phyloP scores from a whole-genome alignment of 1,140 invertebrate genomes.

The Temnothorax curvispinosus region DNA sequence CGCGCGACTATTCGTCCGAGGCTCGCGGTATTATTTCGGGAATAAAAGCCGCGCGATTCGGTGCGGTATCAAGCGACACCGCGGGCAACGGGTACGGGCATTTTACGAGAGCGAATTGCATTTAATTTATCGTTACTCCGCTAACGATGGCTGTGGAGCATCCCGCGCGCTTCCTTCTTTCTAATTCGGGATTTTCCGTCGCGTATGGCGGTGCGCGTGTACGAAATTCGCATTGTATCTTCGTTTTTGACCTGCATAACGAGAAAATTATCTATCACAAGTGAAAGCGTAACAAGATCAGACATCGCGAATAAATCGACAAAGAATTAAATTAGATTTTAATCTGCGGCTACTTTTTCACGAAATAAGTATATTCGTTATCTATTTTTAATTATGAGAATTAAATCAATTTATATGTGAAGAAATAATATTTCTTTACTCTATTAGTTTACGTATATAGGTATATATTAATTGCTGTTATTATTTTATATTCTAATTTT shows the following conservation, averaged over 20 bases:
- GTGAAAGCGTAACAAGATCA: background rate
- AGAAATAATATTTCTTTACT: constrained; percentile 2
- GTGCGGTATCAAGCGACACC: constrained; percentile 35
- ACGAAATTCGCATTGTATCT: background rate
- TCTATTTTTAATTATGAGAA: background rate
- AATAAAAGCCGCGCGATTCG: constrained; percentile 43
- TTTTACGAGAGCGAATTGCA: constrained; percentile 48
- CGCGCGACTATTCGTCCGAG: constrained; percentile 5
- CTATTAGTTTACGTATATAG: too few species aligned
- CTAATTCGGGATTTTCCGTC: constrained; percentile 29
- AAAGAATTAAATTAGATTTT: background rate
- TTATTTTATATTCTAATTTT: background rate
- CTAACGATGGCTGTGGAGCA: constrained; percentile 41
- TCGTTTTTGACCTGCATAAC: background rate
- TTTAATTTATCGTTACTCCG: constrained; percentile 51
- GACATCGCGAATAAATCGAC: background rate
- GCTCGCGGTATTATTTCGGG: constrained; percentile 47
- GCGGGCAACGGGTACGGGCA: constrained; percentile 9
- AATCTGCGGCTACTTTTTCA: background rate
- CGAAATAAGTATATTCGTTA: background rate
- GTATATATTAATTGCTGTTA: background rate
- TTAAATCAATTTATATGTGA: background rate
- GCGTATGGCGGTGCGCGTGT: background rate
- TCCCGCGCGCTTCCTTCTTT: background rate
- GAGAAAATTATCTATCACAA: background rate